phyloP scores from a whole-genome alignment of 1,140 invertebrate genomes.

The Nebria ingens region DNA sequence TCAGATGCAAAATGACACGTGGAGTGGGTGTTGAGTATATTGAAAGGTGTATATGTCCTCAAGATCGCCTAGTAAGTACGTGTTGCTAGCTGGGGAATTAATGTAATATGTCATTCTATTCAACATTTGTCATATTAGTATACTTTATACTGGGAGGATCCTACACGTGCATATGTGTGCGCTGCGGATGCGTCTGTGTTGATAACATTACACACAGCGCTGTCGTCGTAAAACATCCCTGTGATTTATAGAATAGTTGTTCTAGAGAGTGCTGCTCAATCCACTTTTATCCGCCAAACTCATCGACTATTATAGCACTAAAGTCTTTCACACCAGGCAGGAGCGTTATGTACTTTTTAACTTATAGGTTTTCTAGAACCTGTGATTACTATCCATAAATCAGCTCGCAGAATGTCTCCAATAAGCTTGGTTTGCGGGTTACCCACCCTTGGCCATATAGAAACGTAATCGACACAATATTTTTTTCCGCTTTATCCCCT shows the following conservation, averaged over 20 bases:
- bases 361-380: conserved; percentile 13
- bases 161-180: too few relatives aligned
- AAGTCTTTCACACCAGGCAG: neutral
- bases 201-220: neutral
- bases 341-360: conserved; percentile 17
- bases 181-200: neutral
- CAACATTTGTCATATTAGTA: conserved; percentile 5
- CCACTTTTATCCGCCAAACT: conserved; percentile 5
- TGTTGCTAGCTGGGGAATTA: neutral
- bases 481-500: too few relatives aligned
- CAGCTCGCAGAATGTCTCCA: conserved; percentile 14
- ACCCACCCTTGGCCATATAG: too few relatives aligned
- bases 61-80: conserved; percentile 1
- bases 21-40: neutral
- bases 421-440: conserved; percentile 15
- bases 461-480: too few relatives aligned
- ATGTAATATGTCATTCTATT: neutral
- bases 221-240: neutral
- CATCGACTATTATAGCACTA: conserved; percentile 5
- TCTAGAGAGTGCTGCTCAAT: conserved; percentile 6
- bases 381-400: conserved; percentile 18
- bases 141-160: neutral
- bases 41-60: neutral
- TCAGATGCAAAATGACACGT: neutral
- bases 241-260: conserved; percentile 3